Evolutionary conservation across 2,888 invertebrate species (phyloP), one percentile per base, ranked within the genome.

Genomic region (Melangyna quadrimaculata): DNA sequence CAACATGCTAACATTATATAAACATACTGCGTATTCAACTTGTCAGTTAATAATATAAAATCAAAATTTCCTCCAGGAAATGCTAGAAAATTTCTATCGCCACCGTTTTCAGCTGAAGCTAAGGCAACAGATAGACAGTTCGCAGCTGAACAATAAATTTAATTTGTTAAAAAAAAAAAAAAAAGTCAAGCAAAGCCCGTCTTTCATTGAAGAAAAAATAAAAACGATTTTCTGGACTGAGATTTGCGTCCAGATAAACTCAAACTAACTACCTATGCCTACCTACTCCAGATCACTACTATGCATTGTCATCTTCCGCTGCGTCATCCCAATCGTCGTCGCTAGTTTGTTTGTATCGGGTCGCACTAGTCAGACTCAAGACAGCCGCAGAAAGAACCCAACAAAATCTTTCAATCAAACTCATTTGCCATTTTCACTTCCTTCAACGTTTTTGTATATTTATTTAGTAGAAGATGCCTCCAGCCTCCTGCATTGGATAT

Each of bases 341-440:
- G n/a, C n/a, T n/a, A n/a, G n/a, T n/a, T n/a, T n/a, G 63, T 71
- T 72, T 59, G 77, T 74, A 67, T 79, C 75, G 71, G 63, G 71
- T 78, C 72, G 67, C 67, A 22, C 10, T n/a, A 69, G 57, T 65
- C 45, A 65, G 45, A 19, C 72, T n/a, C n/a, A n/a, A 43, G 43
- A 22, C 55, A 74, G 73, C 7, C 78, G 9, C 48, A 51, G 24
- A 24, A 17, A 40, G 12, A 59, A 37, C 65, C 40, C 53, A 43
- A 71, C 57, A 71, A 67, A 48, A 63, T 86, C 81, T 86, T 86
- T 86, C 81, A 86, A 86, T 86, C 81, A 86, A 86, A 86, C 73
- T 63, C 86, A 86, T 86, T 80, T 86, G 72, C 77, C 80, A 86
- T 84, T 86, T 67, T 80, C 80, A 77, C 74, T 77, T 80, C 84